Percentiles rank a stretch among this genome's conserved stretches.
These are phyloP conservation scores for Amphilophus citrinellus DNA, from an alignment of 2,113 vertebrate genomes.

Conservation along the genomic window DNA sequence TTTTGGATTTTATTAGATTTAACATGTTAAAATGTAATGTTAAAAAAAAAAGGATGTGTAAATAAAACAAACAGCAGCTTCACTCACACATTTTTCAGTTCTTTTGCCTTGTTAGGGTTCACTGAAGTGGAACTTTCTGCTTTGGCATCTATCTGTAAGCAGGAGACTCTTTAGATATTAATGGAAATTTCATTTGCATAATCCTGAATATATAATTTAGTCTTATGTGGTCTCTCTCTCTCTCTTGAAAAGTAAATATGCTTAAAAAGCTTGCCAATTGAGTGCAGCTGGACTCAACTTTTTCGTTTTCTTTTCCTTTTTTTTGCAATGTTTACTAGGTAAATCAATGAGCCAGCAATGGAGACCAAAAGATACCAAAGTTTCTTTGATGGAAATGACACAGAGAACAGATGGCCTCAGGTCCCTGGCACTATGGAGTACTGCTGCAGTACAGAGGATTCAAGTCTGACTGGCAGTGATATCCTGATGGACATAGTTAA, in stretches of 20 bases:
- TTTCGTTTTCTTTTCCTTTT: background rate
- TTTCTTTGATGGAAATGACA: constrained; percentile 91
- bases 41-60: background rate
- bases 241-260: background rate
- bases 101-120: background rate
- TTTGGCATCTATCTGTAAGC: background rate
- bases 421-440: constrained; percentile 86
- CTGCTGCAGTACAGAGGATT: constrained; percentile 81
- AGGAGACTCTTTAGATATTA: background rate
- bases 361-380: constrained; percentile 98
- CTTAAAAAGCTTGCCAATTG: background rate
- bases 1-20: background rate
- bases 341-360: constrained; percentile 88
- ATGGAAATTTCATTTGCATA: constrained; percentile 1
- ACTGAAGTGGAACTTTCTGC: background rate
- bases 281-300: background rate
- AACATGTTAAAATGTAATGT: background rate
- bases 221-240: background rate
- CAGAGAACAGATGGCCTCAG: constrained; percentile 93
- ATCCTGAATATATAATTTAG: background rate
- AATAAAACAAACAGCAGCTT: background rate
- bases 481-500: constrained; percentile 93
- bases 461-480: constrained; percentile 82
- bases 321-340: constrained; percentile 61
- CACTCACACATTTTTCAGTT: background rate